Evolutionary conservation across 2,797 vertebrate genomes (phyloP), one percentile per base, ranked within the genome.

Genomic region (Arremon aurantiirostris): DNA sequence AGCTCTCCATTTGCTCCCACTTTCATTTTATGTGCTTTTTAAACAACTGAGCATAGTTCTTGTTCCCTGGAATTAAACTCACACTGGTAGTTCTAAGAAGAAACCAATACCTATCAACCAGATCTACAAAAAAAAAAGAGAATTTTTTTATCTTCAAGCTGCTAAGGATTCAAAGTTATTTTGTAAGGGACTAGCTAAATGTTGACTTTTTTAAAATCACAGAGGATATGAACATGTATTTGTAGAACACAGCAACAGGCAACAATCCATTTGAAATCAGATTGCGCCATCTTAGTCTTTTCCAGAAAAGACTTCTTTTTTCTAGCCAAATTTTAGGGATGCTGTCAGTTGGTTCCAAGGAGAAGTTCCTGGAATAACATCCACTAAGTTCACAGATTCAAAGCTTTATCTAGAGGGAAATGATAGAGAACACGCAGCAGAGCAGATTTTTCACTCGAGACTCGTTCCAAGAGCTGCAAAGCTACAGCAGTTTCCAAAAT

Each of bases 371-470:
- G 78, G 52, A 92, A 81, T 42, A 57, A 49, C 42, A 91, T 79
- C 30, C 50, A 46, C 41, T 27, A 64, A 90, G 72, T 91, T 93
- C 72, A 85, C 64, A 93, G 49, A 52, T 90, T 63, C 71, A 89
- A 95, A 88, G 82, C 56, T 72, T 90, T 91, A 47, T 93, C 90
- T 73, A 89, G 78, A 90, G 86, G 88, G 85, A 94, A 85, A 41
- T 3, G 37, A 35, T 10, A 56, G 84, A 55, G 70, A 96, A 77
- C 21, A 53, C 3, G 24, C 82, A 61, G 56, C 59, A 78, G 70
- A 94, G 89, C 80, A 96, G 94, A 96, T 97, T 97, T 96, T 75
- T 65, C 83, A 75, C 71, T 80, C 17, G 13, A 96, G 65, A 91
- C 28, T 73, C 71, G 34, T 91, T 97, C 92, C 96, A 96, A 97